Conservation (phyloP, 2,888 invertebrate species). For the Caenorhabditis imperialis region DNA sequence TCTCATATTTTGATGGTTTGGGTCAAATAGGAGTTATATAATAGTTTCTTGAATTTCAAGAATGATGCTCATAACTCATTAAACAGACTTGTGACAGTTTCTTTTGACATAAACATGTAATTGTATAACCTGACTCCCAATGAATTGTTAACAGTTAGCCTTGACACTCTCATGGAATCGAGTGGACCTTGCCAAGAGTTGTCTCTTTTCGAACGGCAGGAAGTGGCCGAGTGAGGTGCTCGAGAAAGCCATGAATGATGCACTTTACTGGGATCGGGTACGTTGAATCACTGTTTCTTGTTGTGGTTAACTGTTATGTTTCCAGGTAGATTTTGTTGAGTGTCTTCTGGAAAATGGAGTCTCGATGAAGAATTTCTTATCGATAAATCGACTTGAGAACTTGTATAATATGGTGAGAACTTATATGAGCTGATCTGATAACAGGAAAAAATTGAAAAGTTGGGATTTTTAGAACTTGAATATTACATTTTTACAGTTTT, state of each 20-base stretch:
- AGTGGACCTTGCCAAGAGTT: constrained; percentile 95
- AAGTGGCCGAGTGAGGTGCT: constrained; percentile 91
- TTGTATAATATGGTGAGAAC: constrained; percentile 86
- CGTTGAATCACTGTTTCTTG: not conserved
- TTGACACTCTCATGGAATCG: constrained; percentile 97
- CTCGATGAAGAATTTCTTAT: constrained; percentile 96
- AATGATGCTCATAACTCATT: too few species aligned
- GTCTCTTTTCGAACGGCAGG: constrained; percentile 94
- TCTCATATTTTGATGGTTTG: too few species aligned
- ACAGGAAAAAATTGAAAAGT: not conserved
- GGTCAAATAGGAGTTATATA: too few species aligned
- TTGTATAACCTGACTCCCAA: too few species aligned
- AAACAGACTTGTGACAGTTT: too few species aligned
- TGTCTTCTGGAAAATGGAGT: constrained; percentile 97
- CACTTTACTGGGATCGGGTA: constrained; percentile 83
- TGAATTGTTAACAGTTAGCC: constrained; percentile 82
- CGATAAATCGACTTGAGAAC: constrained; percentile 95
- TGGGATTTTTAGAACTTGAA: too few species aligned
- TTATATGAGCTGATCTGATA: not conserved
- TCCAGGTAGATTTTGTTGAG: constrained; percentile 94
- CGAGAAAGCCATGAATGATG: constrained; percentile 99
- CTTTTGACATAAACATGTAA: too few species aligned
- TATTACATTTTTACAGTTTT: not conserved
- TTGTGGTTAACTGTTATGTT: not conserved
- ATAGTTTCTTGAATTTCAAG: too few species aligned